Conservation (phyloP, 2,888 invertebrate genomes). For the Pseudanteris insignis region DNA sequence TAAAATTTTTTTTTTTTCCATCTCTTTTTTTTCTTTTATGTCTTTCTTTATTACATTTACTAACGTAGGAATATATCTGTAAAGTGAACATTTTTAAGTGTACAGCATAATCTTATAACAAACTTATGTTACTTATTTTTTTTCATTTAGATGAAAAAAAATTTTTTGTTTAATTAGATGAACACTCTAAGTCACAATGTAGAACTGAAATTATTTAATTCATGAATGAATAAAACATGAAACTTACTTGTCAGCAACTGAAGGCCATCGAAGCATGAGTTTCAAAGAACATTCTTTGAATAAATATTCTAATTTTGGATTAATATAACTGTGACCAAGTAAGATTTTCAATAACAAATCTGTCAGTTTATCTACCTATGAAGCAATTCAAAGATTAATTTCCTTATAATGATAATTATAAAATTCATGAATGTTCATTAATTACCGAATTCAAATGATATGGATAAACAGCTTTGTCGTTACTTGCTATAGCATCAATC, state of each 20-base stretch:
- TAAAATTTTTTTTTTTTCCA: too few relatives aligned
- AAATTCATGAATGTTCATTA: too few relatives aligned
- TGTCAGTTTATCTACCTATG: slow-evolving; percentile 62
- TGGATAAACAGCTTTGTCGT: slow-evolving; percentile 61
- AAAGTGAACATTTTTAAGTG: too few relatives aligned
- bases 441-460: slow-evolving; percentile 62
- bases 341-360: slow-evolving; percentile 60
- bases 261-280: slow-evolving; percentile 64
- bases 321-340: slow-evolving; percentile 61
- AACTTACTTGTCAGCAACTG: slow-evolving; percentile 59
- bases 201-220: too few relatives aligned
- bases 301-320: slow-evolving; percentile 59
- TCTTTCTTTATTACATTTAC: slow-evolving; percentile 55
- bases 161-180: too few relatives aligned
- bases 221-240: too few relatives aligned
- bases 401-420: too few relatives aligned
- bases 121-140: too few relatives aligned
- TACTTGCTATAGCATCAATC: slow-evolving; percentile 63
- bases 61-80: slow-evolving; percentile 58
- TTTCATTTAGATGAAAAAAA: too few relatives aligned
- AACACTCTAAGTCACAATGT: too few relatives aligned
- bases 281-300: slow-evolving; percentile 62
- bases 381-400: too few relatives aligned
- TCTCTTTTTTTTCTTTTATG: slow-evolving; percentile 52
- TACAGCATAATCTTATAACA: too few relatives aligned